These are phyloP conservation scores for Accipiter virgatus DNA, from an alignment of 2,113 vertebrate species.

Conservation along the genomic window DNA sequence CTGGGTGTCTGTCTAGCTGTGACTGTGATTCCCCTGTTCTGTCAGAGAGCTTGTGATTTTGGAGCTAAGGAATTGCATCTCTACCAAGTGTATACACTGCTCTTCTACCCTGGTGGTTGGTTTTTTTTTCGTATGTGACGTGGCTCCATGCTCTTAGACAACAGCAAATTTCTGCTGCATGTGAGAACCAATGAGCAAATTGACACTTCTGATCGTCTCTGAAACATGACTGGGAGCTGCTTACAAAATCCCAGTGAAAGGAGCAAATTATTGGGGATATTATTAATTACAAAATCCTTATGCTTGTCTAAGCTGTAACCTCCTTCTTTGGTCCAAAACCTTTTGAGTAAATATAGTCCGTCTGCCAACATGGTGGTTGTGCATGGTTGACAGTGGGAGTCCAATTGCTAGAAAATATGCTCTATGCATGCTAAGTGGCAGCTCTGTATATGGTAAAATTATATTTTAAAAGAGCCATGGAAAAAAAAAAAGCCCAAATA, in stretches of 20 bases:
- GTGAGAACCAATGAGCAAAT: too few relatives aligned
- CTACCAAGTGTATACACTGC: background rate
- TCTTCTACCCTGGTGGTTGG: background rate
- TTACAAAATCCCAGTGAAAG: background rate
- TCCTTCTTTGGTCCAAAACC: slow-evolving; percentile 10
- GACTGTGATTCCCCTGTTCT: background rate
- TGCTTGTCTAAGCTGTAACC: background rate
- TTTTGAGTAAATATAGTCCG: background rate
- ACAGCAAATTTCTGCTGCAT: too few relatives aligned
- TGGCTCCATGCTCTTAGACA: background rate
- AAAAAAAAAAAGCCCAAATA: background rate
- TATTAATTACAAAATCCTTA: background rate
- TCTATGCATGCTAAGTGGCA: background rate
- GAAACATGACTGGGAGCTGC: too few relatives aligned
- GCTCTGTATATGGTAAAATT: background rate
- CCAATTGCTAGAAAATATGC: background rate
- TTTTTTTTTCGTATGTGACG: background rate
- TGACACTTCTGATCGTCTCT: too few relatives aligned
- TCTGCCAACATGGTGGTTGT: background rate
- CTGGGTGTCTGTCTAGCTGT: background rate
- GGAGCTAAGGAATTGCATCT: background rate
- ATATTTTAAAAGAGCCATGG: background rate
- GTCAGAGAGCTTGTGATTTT: background rate
- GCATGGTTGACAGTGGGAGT: background rate
- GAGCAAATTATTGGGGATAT: background rate